Evolutionary conservation across 2,888 invertebrate species (phyloP).

Genomic region (Athetis lepigone): DNA sequence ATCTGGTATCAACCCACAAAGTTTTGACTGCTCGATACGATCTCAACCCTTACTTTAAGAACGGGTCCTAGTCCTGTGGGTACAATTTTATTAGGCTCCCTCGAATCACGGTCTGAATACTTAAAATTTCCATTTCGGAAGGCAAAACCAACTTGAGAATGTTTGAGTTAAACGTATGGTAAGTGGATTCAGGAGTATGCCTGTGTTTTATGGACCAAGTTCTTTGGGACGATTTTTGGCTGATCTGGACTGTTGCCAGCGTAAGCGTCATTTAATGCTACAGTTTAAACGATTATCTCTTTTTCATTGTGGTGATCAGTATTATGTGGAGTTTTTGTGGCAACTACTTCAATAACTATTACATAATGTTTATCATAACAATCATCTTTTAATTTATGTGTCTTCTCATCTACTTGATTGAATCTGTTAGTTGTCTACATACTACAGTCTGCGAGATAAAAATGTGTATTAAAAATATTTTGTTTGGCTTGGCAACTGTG

Average conservation of each 20-base stretch:
- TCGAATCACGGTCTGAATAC: constrained; percentile 39
- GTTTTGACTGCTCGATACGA: constrained; percentile 22
- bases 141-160: constrained; percentile 15
- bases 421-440: not conserved
- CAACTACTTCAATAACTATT: not conserved
- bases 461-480: no score
- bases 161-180: constrained; percentile 45
- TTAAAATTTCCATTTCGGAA: constrained; percentile 49
- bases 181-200: constrained; percentile 46
- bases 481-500: no score
- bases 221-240: constrained; percentile 5
- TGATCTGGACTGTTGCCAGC: constrained; percentile 28
- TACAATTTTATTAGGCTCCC: constrained; percentile 37
- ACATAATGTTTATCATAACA: not conserved
- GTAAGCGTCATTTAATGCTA: constrained; percentile 17
- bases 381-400: not conserved
- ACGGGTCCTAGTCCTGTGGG: constrained; percentile 36
- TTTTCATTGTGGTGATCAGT: constrained; percentile 15
- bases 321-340: not conserved
- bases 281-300: constrained; percentile 27
- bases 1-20: constrained; percentile 11
- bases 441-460: not conserved
- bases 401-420: not conserved
- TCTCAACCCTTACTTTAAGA: constrained; percentile 10
- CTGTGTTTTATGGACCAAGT: constrained; percentile 44